Conservation (phyloP, 2,888 invertebrate species). For the Ametastegia equiseti region DNA sequence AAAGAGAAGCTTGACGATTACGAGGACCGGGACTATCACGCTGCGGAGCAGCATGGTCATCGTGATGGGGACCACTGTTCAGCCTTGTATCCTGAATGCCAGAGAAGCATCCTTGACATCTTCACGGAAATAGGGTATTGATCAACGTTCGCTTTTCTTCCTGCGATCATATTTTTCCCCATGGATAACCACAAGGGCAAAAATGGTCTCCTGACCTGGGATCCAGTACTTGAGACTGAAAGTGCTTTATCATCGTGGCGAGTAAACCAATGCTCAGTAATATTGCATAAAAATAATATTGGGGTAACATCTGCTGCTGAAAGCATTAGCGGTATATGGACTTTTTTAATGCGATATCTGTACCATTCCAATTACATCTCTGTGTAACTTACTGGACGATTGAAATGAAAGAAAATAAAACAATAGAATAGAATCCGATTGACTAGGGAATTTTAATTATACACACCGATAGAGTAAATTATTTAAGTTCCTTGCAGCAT, state of each 20-base stretch:
- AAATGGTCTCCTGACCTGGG: not conserved
- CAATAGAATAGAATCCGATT: not conserved
- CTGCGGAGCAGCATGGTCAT: conserved; percentile 84
- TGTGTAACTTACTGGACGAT: not conserved
- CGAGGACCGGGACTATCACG: conserved; percentile 85
- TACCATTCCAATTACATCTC: not conserved
- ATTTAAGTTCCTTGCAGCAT: not conserved
- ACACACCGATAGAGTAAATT: not conserved
- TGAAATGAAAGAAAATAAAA: not conserved
- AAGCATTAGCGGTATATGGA: not conserved
- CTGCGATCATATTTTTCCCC: not conserved
- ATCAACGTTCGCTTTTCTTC: not conserved
- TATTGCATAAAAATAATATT: not conserved
- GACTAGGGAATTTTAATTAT: not conserved
- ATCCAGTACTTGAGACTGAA: not conserved
- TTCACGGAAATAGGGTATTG: conserved; percentile 71
- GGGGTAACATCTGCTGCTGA: not conserved
- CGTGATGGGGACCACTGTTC: conserved; percentile 77
- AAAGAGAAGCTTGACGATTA: conserved; percentile 81
- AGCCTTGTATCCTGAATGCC: conserved; percentile 82
- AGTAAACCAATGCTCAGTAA: not conserved
- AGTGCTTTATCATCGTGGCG: not conserved
- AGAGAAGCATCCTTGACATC: conserved; percentile 79
- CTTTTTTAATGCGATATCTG: not conserved
- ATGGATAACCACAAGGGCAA: not conserved